Percentiles rank a stretch among this genome's conserved stretches.
phyloP scores from a whole-genome alignment of 2,113 vertebrate species.

The Synodontis membranacea region DNA sequence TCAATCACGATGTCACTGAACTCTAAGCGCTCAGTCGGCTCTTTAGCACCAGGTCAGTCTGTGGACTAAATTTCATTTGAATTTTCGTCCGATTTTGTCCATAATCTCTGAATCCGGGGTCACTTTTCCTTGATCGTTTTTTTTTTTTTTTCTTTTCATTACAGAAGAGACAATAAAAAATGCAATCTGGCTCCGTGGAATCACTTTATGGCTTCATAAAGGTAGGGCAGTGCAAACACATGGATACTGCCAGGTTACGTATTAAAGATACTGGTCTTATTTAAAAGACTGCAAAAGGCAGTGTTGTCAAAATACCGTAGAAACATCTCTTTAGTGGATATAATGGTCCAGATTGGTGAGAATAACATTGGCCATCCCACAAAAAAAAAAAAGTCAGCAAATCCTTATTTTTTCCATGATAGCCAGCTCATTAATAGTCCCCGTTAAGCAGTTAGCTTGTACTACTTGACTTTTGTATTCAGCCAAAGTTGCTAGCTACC shows the following conservation, averaged over 20 bases:
- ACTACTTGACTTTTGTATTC: background rate
- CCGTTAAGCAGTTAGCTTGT: background rate
- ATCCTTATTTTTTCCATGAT: background rate
- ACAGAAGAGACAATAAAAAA: constrained; percentile 48
- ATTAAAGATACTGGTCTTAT: constrained; percentile 18
- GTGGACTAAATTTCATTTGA: constrained; percentile 2
- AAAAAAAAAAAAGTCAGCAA: background rate
- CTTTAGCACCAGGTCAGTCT: constrained; percentile 8
- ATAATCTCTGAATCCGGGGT: constrained; percentile 21
- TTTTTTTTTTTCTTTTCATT: constrained; percentile 8
- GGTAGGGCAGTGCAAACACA: constrained; percentile 27
- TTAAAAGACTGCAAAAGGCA: constrained; percentile 23
- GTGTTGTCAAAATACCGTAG: constrained; percentile 15
- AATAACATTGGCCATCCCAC: background rate
- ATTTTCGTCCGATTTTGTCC: constrained; percentile 36
- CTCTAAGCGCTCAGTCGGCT: background rate
- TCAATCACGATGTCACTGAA: constrained; percentile 11
- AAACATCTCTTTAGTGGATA: constrained; percentile 5
- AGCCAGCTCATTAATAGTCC: background rate
- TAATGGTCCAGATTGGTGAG: background rate
- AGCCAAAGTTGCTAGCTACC: background rate
- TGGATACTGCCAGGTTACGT: background rate
- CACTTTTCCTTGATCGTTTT: background rate
- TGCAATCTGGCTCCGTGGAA: constrained; percentile 44
- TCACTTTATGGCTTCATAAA: constrained; percentile 47